A percentile compares a stretch with the other conserved stretches of the same genome.
phyloP scores from a whole-genome alignment of 2,113 vertebrate species.

The Lanius ludovicianus region DNA sequence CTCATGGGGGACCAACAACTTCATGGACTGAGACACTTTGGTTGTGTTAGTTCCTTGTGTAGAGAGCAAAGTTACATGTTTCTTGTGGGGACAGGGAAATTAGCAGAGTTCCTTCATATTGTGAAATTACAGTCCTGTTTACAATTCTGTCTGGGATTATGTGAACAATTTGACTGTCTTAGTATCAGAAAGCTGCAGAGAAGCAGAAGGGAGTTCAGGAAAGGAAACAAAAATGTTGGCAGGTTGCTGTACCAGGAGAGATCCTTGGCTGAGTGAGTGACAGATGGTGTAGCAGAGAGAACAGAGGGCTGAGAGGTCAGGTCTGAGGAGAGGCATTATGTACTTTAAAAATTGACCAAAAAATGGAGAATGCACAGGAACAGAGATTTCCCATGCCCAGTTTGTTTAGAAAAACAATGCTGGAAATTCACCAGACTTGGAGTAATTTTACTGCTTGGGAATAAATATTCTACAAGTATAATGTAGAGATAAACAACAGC shows the following conservation, averaged over 20 bases:
- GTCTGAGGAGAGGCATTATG: neutral
- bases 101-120: neutral
- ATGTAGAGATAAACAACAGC: neutral
- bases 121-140: neutral
- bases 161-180: neutral
- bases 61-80: neutral
- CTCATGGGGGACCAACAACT: neutral
- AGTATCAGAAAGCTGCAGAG: neutral
- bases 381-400: neutral
- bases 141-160: neutral
- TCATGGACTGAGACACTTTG: neutral
- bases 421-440: neutral
- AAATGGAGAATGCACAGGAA: neutral
- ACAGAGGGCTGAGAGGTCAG: slow-evolving; percentile 24
- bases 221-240: slow-evolving; percentile 42
- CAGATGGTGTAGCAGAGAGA: slow-evolving; percentile 39
- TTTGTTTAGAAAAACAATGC: neutral
- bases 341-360: neutral
- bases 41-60: neutral
- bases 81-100: neutral
- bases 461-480: neutral
- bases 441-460: neutral
- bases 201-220: slow-evolving; percentile 28
- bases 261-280: slow-evolving; percentile 18
- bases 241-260: slow-evolving; percentile 8